phyloP scores from a whole-genome alignment of 2,888 invertebrate species.

The Ectemnius lituratus region DNA sequence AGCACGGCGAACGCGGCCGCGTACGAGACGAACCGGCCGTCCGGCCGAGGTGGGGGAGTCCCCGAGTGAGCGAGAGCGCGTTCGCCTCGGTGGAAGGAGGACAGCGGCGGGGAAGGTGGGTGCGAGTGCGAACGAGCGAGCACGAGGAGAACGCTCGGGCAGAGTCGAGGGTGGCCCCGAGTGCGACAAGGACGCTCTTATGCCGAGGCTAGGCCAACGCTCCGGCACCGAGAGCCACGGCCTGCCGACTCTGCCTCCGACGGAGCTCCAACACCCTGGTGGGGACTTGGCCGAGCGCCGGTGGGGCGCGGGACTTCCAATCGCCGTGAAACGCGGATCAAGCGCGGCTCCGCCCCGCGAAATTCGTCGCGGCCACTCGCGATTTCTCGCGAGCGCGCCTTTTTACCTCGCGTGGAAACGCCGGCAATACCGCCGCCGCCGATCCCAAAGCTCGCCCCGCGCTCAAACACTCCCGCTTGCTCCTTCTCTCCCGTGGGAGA shows the following conservation, averaged over 20 bases:
- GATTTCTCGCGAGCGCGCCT: constrained; percentile 53
- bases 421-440: constrained; percentile 39
- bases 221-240: constrained; percentile 70
- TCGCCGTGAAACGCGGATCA: constrained; percentile 71
- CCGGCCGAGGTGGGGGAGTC: constrained; percentile 71
- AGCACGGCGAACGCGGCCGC: constrained; percentile 66
- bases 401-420: constrained; percentile 56
- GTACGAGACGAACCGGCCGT: constrained; percentile 57
- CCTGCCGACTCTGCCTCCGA: constrained; percentile 18
- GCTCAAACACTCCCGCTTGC: too few relatives aligned
- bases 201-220: too few relatives aligned
- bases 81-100: constrained; percentile 20
- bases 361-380: constrained; percentile 20
- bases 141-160: constrained; percentile 33
- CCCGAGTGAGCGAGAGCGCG: background rate
- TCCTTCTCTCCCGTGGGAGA: constrained; percentile 6
- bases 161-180: constrained; percentile 21
- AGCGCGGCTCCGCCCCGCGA: constrained; percentile 64
- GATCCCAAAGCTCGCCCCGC: background rate
- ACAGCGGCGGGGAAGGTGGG: constrained; percentile 29
- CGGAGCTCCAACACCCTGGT: constrained; percentile 61
- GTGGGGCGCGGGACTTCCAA: constrained; percentile 75
- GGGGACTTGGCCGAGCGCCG: constrained; percentile 68
- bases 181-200: constrained; percentile 23
- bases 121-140: background rate